Percentiles rank a stretch among this genome's conserved stretches.
These are phyloP conservation scores for Armadillidium nasatum DNA, from an alignment of 1,140 invertebrate genomes.

Conservation along the genomic window DNA sequence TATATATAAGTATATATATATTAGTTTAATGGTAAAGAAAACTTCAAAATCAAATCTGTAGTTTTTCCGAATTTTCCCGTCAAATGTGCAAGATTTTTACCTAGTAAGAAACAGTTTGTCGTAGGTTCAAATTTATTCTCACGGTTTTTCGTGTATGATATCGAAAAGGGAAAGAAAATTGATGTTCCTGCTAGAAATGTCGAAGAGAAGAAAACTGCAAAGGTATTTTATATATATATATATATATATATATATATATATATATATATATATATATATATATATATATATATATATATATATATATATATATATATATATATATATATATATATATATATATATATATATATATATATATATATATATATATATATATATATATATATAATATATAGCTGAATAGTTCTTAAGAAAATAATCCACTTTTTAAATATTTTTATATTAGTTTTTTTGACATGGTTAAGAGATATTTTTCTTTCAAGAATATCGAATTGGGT, in stretches of 20 bases:
- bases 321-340: conserved; percentile 1
- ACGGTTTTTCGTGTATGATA: neutral
- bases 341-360: neutral
- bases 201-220: neutral
- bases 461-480: too few relatives aligned
- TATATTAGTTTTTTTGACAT: too few relatives aligned
- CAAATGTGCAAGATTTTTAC: neutral
- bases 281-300: too few relatives aligned
- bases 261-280: too few relatives aligned
- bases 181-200: neutral
- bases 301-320: too few relatives aligned
- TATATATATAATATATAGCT: neutral
- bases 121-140: neutral
- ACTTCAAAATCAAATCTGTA: neutral
- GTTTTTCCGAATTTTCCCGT: neutral
- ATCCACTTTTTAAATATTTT: too few relatives aligned
- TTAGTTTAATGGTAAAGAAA: neutral
- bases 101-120: neutral
- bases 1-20: neutral
- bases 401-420: too few relatives aligned
- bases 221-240: too few relatives aligned
- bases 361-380: neutral
- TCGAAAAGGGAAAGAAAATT: neutral
- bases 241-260: too few relatives aligned
- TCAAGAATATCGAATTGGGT: too few relatives aligned